Percentiles rank a stretch among this genome's conserved stretches.
These are phyloP conservation scores for Rhyacichthys aspro DNA, from an alignment of 2,797 vertebrate species.

Conservation along the genomic window DNA sequence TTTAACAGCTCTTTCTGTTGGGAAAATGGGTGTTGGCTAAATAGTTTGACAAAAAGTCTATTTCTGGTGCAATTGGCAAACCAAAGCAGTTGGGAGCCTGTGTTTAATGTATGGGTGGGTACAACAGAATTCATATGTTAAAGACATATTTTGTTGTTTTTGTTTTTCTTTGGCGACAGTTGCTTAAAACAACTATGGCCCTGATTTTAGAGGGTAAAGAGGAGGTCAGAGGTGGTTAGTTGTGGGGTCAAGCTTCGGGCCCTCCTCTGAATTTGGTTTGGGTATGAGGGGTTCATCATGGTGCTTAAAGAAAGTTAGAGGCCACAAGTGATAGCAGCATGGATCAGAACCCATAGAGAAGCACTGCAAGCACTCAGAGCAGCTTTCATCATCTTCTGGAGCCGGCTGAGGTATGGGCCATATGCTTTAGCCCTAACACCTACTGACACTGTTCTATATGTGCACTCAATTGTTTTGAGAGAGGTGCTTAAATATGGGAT, in stretches of 20 bases:
- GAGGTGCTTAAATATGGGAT: too few species aligned
- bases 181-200: constrained; percentile 6
- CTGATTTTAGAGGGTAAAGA: constrained; percentile 3
- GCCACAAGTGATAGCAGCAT: constrained; percentile 35
- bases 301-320: constrained; percentile 26
- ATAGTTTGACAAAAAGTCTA: constrained; percentile 3
- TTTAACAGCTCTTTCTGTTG: not conserved
- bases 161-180: constrained; percentile 17
- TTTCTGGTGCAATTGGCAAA: not conserved
- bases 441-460: too few species aligned
- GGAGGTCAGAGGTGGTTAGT: constrained; percentile 34
- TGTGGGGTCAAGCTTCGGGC: constrained; percentile 30
- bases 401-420: constrained; percentile 10
- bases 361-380: constrained; percentile 10
- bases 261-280: not conserved
- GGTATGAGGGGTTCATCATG: not conserved
- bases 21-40: constrained; percentile 4
- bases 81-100: constrained; percentile 1
- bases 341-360: constrained; percentile 1
- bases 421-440: too few species aligned
- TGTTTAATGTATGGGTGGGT: constrained; percentile 18
- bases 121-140: not conserved
- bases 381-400: constrained; percentile 23
- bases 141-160: not conserved
- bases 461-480: too few species aligned